A percentile compares a stretch with the other conserved stretches of the same genome.
phyloP scores from a whole-genome alignment of 2,797 vertebrate genomes.

The Sebastolobus alascanus region DNA sequence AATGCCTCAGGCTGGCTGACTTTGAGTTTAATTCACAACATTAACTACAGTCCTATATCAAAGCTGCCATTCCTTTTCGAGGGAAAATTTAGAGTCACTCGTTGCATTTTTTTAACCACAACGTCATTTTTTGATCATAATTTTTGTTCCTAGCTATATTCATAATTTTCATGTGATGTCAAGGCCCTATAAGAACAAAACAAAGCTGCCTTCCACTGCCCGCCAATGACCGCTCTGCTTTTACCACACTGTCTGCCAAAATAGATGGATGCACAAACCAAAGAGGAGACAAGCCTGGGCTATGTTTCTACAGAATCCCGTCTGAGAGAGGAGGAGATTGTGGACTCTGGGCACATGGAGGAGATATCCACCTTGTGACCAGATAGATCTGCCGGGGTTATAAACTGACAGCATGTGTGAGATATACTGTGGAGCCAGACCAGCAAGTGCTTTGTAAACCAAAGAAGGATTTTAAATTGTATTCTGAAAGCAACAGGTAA shows the following conservation, averaged over 20 bases:
- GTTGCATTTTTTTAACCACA: background rate
- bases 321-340: background rate
- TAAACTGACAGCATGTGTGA: background rate
- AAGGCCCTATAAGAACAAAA: background rate
- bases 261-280: background rate
- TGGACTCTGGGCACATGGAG: background rate
- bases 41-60: slow-evolving; percentile 7
- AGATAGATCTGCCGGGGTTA: background rate
- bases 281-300: background rate
- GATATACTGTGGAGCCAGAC: background rate
- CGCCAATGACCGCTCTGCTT: background rate
- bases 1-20: slow-evolving; percentile 18
- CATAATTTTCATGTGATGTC: background rate
- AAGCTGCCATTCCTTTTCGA: slow-evolving; percentile 7
- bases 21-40: slow-evolving; percentile 19
- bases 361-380: background rate
- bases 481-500: too few species aligned
- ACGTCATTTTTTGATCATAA: background rate
- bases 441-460: background rate
- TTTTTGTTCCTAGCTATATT: slow-evolving; percentile 9
- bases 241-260: background rate
- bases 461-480: background rate
- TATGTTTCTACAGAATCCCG: background rate
- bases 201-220: background rate
- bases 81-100: slow-evolving; percentile 3